These are phyloP conservation scores for Cyclophora albipunctata DNA, from an alignment of 2,888 invertebrate species.

Conservation along the genomic window DNA sequence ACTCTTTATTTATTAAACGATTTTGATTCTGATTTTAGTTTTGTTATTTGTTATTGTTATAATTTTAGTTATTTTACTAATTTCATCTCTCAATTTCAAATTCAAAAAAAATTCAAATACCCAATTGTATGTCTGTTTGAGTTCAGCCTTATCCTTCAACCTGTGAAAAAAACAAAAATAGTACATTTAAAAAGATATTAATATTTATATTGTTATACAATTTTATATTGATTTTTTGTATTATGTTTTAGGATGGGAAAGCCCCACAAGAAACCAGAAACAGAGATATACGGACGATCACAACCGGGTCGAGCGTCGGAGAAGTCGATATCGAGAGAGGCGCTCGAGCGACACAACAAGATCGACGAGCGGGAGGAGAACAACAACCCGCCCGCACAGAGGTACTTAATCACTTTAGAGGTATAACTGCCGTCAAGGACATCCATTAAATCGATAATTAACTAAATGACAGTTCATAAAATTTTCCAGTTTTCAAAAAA, in stretches of 20 bases:
- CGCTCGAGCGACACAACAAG: slow-evolving; percentile 51
- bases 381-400: slow-evolving; percentile 31
- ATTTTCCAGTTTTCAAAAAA: no score
- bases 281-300: slow-evolving; percentile 53
- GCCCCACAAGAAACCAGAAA: slow-evolving; percentile 59
- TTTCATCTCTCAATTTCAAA: no score
- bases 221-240: not conserved
- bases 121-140: no score
- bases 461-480: not conserved
- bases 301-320: slow-evolving; percentile 66
- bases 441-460: not conserved
- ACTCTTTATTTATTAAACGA: no score
- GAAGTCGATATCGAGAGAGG: slow-evolving; percentile 63
- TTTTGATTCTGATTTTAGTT: no score
- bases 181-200: no score
- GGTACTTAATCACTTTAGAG: slow-evolving; percentile 15
- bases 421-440: no score
- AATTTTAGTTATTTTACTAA: no score
- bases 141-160: no score
- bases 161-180: no score
- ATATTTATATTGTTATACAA: not conserved
- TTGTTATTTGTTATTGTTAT: no score
- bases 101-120: no score
- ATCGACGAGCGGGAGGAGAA: slow-evolving; percentile 51
- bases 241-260: slow-evolving; percentile 69